Evolutionary conservation across 2,888 invertebrate species (phyloP).

Genomic region (Onchidella celtica): DNA sequence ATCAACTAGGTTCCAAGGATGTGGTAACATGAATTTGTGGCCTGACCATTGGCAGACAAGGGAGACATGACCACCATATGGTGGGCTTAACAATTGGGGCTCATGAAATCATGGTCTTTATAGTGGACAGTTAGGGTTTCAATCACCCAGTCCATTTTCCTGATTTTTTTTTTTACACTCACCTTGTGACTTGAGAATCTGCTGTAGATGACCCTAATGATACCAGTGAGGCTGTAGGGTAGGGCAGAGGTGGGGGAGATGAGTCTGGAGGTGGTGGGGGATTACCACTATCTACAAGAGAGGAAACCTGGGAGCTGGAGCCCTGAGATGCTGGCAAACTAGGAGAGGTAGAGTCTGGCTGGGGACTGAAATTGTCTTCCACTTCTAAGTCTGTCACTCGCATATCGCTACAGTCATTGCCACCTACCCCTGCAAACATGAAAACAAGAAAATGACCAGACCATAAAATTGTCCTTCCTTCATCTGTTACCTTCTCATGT

Average conservation of each 20-base stretch:
- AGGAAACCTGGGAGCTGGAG: constrained; percentile 1
- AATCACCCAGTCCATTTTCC: too few relatives aligned
- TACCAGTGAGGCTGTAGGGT: constrained; percentile 19
- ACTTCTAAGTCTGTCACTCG: constrained; percentile 9
- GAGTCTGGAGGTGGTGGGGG: constrained; percentile 11
- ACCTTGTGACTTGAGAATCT: constrained; percentile 42
- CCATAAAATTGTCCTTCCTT: too few relatives aligned
- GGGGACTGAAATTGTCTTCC: background rate
- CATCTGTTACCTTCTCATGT: too few relatives aligned
- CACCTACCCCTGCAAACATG: too few relatives aligned
- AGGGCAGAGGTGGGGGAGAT: constrained; percentile 25
- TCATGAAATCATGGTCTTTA: too few relatives aligned
- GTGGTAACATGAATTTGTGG: too few relatives aligned
- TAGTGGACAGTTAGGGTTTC: too few relatives aligned
- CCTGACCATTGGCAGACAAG: too few relatives aligned
- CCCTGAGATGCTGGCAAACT: constrained; percentile 19
- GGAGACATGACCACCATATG: too few relatives aligned
- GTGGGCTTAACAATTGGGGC: too few relatives aligned
- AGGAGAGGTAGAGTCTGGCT: constrained; percentile 44
- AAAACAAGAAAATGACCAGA: too few relatives aligned
- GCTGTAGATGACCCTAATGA: constrained; percentile 6
- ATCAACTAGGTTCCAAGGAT: too few relatives aligned
- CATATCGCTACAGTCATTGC: background rate
- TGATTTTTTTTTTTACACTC: background rate
- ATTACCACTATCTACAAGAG: constrained; percentile 21